Base-by-base conservation (phyloP, 1,140 invertebrate genomes). In the Drosophila navojoa region DNA sequence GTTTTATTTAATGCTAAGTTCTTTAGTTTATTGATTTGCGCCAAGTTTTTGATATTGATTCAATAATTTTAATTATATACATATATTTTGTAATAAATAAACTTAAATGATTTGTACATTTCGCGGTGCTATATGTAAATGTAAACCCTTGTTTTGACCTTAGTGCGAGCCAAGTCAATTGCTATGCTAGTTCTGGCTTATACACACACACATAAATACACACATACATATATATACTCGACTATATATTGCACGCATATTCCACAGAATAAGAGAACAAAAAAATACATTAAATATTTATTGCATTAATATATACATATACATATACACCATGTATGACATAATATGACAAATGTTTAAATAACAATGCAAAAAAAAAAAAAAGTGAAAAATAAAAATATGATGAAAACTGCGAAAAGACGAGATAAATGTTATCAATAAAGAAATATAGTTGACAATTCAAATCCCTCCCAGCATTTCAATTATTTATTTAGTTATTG, bases 381-480 rank as follows among this genome's bases (percentile, higher is more conserved):
- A 52, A 29, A 52, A 63, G 68, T 9, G 7, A 32, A 32, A 44
- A 32, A 15, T 5, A 35, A 13, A 13, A 45, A 16, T 9, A 52
- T 13, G 11, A 60, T 68, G 54, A 62, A 62, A 60, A 70, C 53
- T 75, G 66, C 66, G 60, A 64, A 70, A 58, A 70, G 71, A 57
- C 71, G 71, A 63, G 72, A 75, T 60, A 79, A 74, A 90, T 90
- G 87, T 90, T 90, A 90, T 90, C 87, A 90, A 90, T 90, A 90
- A 90, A 90, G 82, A 90, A 38, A 76, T 90, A 87, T 90, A 90
- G 87, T 90, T 90, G 87, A 90, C 84, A 81, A 87, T 87, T 87
- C 79, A 89, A 68, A 63, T 67, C 16, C 15, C 10, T 29, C 32
- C 3, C 5, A 22, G 16, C 7, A 44, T 38, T 71, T 19, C 60